Base-by-base conservation (phyloP, 2,113 vertebrate species). In the Bambusicola thoracicus region DNA sequence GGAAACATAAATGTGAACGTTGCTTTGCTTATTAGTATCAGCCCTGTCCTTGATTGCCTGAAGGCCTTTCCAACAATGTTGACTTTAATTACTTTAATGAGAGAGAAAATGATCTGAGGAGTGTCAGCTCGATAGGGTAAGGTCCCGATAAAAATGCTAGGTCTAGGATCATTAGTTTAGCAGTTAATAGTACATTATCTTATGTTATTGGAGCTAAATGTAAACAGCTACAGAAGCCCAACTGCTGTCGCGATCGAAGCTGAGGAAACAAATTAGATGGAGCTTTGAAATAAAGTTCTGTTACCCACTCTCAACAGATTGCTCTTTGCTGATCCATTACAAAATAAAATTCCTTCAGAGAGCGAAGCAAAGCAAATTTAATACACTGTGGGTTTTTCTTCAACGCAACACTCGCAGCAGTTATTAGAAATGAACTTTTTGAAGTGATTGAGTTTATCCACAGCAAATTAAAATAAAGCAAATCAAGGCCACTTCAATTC, bases 1-100 rank as follows among this genome's bases (percentile, higher is more conserved):
- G 73, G 63, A 49, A 61, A 56, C 61, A 68, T 7, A 83, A 61
- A 61, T 2, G 43, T 8, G 65, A 32, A 40, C 53, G 40, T 17
- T 70, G 89, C 72, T 93, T 77, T 85, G 72, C 94, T 85, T 87
- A 85, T 94, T 83, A 88, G 17, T 27, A 86, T 68, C 82, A 87
- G 43, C 73, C 78, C 67, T 65, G 43, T 9, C 85, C 92, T 87
- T 65, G 68, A 29, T 53, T 91, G 87, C 91, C 91, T 56, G 44
- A 90, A 95, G 89, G 85, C 73, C 82, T 87, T 80, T 72, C 89
- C 91, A 85, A 61, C 66, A 78, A 85, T 0, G 9, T 58, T 97
- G 75, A 29, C 76, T 94, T 94, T 95, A 97, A 96, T 97, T 94
- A 90, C 85, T 91, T 93, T 92, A 95, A 94, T 86, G 89, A 94